Evolutionary conservation across 2,888 invertebrate genomes (phyloP), one percentile per base, ranked within the genome.

Genomic region (Yponomeuta malinellus): DNA sequence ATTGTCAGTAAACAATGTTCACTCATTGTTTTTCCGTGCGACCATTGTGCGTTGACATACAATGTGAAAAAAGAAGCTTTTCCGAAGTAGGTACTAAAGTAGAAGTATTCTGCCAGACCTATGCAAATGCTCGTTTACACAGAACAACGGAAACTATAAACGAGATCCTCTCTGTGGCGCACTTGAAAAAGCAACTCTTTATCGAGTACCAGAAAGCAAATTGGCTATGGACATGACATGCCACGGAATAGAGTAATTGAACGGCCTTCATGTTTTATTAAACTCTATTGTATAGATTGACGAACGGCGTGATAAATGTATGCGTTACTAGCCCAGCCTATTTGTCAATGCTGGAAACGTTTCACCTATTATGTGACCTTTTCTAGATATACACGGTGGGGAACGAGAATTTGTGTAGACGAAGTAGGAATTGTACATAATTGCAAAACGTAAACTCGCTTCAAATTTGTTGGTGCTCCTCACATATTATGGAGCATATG

Each of bases 271-370:
- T 23, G 65, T 65, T 65, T 65, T 65, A 65, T 65, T 65, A 65
- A 65, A 65, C 65, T 33, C 29, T 65, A 5, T n/a, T 29, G 65
- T 65, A 33, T 33, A 31, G 23, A 65, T 65, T 65, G 65, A 65
- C 65, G 29, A 29, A 65, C 65, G 33, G 3, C 6, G 33, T 64
- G 64, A 31, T 29, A 23, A 68, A 71, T 71, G 68, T 43, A 9
- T 59, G 63, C 59, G 65, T 48, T 48, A 68, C 37, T 70, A 59
- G 43, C 52, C 31, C 12, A 71, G 72, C 72, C 82, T 83, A 59
- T 59, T 59, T 15, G 5, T 59, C 52, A 15, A 59, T 15, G 15
- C 15, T 59, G 52, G 52, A 59, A 59, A 59, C 52, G 15, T 59
- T 59, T 59, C 52, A 59, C 12, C 1, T 12, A 12, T 15, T 59